phyloP scores from a whole-genome alignment of 2,888 invertebrate genomes.

The Nomada flava region DNA sequence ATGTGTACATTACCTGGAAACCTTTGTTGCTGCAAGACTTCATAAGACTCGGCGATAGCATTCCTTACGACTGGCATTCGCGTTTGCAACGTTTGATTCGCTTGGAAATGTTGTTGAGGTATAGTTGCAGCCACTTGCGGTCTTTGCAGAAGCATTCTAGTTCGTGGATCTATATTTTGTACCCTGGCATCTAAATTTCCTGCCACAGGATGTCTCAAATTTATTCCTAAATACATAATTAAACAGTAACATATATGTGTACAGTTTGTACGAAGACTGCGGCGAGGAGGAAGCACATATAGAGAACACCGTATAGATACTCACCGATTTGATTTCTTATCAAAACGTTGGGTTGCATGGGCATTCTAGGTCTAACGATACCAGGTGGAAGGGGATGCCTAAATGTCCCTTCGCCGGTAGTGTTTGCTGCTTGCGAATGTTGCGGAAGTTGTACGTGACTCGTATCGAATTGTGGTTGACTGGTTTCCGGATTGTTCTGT shows the following conservation, averaged over 20 bases:
- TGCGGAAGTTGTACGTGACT: constrained; percentile 77
- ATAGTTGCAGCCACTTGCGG: constrained; percentile 79
- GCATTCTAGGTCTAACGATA: constrained; percentile 85
- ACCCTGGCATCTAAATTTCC: constrained; percentile 84
- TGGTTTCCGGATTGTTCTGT: constrained; percentile 71
- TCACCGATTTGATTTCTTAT: constrained; percentile 80
- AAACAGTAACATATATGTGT: neutral
- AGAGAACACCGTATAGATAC: constrained; percentile 7
- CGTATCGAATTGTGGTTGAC: constrained; percentile 78
- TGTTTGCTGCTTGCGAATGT: constrained; percentile 77
- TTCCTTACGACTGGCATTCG: constrained; percentile 79
- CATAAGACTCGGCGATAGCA: constrained; percentile 79
- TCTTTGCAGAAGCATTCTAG: constrained; percentile 85
- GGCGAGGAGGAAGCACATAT: neutral
- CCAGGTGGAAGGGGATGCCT: constrained; percentile 89
- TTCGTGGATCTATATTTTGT: constrained; percentile 85
- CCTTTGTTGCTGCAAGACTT: constrained; percentile 79
- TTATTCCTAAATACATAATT: constrained; percentile 70
- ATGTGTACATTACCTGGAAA: constrained; percentile 74
- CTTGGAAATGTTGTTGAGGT: constrained; percentile 80
- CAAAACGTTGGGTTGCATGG: constrained; percentile 80
- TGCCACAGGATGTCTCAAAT: constrained; percentile 76
- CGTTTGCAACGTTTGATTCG: constrained; percentile 78
- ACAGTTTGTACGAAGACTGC: too few species aligned
- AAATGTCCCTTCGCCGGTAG: constrained; percentile 87